phyloP scores from a whole-genome alignment of 2,888 invertebrate species.

The Tachina lurida region DNA sequence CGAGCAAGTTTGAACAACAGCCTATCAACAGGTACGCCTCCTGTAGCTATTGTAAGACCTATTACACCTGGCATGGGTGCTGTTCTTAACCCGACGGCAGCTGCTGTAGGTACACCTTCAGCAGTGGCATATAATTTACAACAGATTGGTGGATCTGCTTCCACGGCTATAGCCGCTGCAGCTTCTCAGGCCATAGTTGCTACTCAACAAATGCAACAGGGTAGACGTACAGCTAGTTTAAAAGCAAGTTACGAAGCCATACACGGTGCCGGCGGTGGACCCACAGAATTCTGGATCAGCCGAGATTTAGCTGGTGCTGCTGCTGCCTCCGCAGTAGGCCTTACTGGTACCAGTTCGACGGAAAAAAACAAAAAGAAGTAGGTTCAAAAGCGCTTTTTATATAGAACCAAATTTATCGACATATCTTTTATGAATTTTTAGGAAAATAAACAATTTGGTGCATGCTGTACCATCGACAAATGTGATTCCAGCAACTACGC shows the following conservation, averaged over 20 bases:
- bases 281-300: constrained; percentile 87
- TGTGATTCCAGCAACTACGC: constrained; percentile 63
- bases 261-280: constrained; percentile 86
- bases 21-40: constrained; percentile 74
- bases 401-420: background rate
- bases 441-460: constrained; percentile 76
- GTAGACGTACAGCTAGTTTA: constrained; percentile 94
- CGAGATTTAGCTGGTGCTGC: constrained; percentile 86
- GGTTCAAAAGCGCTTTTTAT: constrained; percentile 55
- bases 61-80: constrained; percentile 79
- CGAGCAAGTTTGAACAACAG: constrained; percentile 77
- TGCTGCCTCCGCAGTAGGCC: constrained; percentile 87
- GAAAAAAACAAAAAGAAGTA: constrained; percentile 79
- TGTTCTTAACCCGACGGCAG: constrained; percentile 76
- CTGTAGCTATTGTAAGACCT: constrained; percentile 78
- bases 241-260: constrained; percentile 98
- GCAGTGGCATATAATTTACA: constrained; percentile 88
- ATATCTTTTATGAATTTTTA: constrained; percentile 63
- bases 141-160: constrained; percentile 89
- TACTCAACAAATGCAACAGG: constrained; percentile 98
- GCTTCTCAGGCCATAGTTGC: constrained; percentile 98
- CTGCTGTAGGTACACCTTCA: constrained; percentile 78
- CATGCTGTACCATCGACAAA: constrained; percentile 71
- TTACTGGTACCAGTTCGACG: constrained; percentile 86
- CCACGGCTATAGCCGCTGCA: constrained; percentile 95